Evolutionary conservation across 2,113 vertebrate species (phyloP).

Genomic region (Oceanites oceanicus): DNA sequence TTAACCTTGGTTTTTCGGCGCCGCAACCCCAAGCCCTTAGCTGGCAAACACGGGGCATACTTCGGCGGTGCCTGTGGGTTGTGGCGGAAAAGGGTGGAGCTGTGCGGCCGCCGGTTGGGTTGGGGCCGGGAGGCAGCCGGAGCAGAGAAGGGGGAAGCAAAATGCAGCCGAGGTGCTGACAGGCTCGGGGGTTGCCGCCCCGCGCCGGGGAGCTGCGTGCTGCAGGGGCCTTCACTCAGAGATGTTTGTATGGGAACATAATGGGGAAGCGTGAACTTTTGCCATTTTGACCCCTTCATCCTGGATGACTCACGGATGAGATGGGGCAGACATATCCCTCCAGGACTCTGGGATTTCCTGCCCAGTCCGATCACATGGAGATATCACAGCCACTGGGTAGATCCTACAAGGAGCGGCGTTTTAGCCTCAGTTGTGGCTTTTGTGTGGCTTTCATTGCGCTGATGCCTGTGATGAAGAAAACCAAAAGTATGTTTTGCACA

Average conservation of each 20-base stretch:
- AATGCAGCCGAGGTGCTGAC: accelerated
- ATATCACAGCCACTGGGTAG: not conserved
- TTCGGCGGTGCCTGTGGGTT: not conserved
- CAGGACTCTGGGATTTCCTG: constrained; percentile 38
- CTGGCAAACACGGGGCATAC: not conserved
- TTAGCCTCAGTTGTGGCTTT: not conserved
- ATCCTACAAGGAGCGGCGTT: not conserved
- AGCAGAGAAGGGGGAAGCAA: not conserved
- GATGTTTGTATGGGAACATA: not conserved
- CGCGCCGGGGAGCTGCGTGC: accelerated
- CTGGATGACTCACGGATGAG: constrained; percentile 39
- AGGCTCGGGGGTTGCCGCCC: not conserved
- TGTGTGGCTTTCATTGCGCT: accelerated
- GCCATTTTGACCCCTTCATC: constrained; percentile 26
- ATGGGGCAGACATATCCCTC: constrained; percentile 7
- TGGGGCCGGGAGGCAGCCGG: not conserved
- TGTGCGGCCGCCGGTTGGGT: accelerated
- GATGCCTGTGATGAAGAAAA: not conserved
- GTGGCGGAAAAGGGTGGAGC: not conserved
- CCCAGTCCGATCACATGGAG: accelerated
- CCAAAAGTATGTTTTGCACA: not conserved
- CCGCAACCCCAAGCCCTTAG: not conserved
- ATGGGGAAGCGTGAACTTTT: not conserved
- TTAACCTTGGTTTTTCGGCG: not conserved
- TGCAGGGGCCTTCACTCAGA: not conserved